Base-by-base conservation (phyloP, 2,797 vertebrate genomes). In the Taeniopygia guttata region DNA sequence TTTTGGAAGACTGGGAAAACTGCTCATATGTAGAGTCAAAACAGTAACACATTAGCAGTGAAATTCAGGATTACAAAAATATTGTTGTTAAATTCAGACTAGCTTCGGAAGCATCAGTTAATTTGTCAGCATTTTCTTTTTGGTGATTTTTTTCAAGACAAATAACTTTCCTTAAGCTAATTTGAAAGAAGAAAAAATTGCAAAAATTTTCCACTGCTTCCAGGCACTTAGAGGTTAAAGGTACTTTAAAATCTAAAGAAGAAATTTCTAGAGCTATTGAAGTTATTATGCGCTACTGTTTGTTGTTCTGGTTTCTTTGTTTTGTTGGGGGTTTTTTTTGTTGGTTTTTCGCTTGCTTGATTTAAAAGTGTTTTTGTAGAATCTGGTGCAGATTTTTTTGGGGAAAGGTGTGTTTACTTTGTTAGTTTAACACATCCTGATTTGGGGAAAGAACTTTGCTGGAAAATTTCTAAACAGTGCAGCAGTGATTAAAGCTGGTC, bases 221-320 rank as follows among this genome's bases (percentile, higher is more conserved):
- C 2, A 86, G 58, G 25, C 21, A 18, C 17, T 67, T 81, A n/a
- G 5, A 78, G 7, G 3, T 58, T 51, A 60, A 91, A 68, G 8
- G 4, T 20, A 63, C 13, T 77, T 86, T 19, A 54, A 18, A 49
- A 34, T 26, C 27, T 55, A n/a, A 87, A 80, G 18, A 76, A 91
- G 62, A 5, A 34, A 75, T 3, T 6, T 30, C 4, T 59, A 15
- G 43, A 23, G 16, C 48, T 64, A 17, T 64, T 55, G 2, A 21
- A 29, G 13, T 67, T 81, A 56, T 19, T 87, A 59, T 3, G 4
- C 84, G 36, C 16, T 79, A 12, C 10, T n/a, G 0, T 55, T 84
- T 32, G 6, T 38, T 60, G 11, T 3, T 51, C 82, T 42, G 3
- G 0, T 7, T 54, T 84, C 42, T 63, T 70, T 1, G 0, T 9